Evolutionary conservation across 2,797 vertebrate species (phyloP).

Genomic region (Eulemur coronatus): DNA sequence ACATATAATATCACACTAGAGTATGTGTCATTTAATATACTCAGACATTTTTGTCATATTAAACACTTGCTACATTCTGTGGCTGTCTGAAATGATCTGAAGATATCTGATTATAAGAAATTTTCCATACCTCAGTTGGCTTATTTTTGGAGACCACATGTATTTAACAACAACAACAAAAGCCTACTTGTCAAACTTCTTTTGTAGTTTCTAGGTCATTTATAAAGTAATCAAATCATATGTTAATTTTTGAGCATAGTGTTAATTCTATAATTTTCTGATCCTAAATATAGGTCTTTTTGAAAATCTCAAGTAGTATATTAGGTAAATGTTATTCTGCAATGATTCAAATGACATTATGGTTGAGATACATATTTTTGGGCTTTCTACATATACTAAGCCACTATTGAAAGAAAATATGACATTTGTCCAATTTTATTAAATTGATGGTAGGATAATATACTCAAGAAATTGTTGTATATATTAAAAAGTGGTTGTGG

Average conservation of each 20-base stretch:
- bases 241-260: background rate
- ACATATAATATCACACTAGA: background rate
- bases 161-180: background rate
- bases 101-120: background rate
- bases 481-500: background rate
- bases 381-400: background rate
- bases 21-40: background rate
- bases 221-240: conserved; percentile 20
- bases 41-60: background rate
- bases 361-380: background rate
- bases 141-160: background rate
- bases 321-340: background rate
- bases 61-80: background rate
- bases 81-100: background rate
- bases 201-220: background rate
- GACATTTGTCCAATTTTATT: background rate
- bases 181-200: background rate
- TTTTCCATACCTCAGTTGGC: background rate
- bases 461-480: background rate
- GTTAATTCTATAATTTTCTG: background rate
- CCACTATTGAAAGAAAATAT: background rate
- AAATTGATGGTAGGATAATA: background rate
- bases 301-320: background rate
- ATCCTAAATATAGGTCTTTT: background rate
- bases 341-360: background rate